phyloP scores from a whole-genome alignment of 2,888 invertebrate species.

The Eilema griseolum region DNA sequence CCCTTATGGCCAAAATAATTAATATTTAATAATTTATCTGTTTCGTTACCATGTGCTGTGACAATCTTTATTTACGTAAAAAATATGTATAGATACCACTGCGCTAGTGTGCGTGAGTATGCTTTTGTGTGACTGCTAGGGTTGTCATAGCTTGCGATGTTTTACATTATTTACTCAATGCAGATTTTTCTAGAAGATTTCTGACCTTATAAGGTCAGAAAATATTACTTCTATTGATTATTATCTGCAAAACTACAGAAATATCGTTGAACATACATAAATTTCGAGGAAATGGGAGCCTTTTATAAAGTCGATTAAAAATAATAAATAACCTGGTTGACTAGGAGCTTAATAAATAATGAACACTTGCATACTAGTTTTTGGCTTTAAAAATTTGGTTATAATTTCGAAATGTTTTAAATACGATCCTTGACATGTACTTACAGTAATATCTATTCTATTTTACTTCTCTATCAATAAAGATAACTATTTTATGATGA shows the following conservation, averaged over 20 bases:
- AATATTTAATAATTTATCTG: slow-evolving; percentile 40
- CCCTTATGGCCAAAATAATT: slow-evolving; percentile 26
- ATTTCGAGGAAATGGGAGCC: too few relatives aligned
- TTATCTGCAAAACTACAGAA: not conserved
- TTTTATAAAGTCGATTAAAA: too few relatives aligned
- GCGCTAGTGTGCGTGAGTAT: slow-evolving; percentile 50
- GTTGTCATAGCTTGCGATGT: slow-evolving; percentile 44
- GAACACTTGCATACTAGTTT: too few relatives aligned
- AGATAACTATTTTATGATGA: too few relatives aligned
- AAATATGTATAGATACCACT: slow-evolving; percentile 66
- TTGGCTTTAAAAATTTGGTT: too few relatives aligned
- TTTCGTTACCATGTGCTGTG: slow-evolving; percentile 54
- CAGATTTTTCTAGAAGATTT: not conserved
- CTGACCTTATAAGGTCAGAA: not conserved
- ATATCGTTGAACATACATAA: too few relatives aligned
- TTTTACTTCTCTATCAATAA: too few relatives aligned
- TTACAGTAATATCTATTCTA: too few relatives aligned
- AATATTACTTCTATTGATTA: not conserved
- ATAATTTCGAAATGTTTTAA: too few relatives aligned
- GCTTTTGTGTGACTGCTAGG: slow-evolving; percentile 59
- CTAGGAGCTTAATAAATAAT: too few relatives aligned
- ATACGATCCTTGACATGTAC: too few relatives aligned
- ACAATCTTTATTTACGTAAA: slow-evolving; percentile 78
- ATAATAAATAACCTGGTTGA: too few relatives aligned
- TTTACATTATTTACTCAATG: not conserved